These are phyloP conservation scores for Drosophila testacea DNA, from an alignment of 2,888 invertebrate genomes.

Conservation along the genomic window DNA sequence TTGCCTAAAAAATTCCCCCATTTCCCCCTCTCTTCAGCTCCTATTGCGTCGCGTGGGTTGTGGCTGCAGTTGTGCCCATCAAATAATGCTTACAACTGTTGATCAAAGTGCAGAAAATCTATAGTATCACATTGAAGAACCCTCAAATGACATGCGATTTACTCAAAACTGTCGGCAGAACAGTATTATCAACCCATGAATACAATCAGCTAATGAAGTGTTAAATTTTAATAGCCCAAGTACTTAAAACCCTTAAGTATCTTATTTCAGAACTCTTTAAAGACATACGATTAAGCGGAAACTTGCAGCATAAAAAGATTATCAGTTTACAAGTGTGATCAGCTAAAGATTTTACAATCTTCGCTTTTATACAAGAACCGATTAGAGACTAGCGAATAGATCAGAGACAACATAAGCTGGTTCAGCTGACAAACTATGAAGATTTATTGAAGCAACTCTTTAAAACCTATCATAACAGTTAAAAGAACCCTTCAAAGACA, in stretches of 20 bases:
- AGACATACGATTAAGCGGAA: slow-evolving; percentile 4
- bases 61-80: slow-evolving; percentile 36
- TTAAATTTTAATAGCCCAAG: slow-evolving; percentile 5
- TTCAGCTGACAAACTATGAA: slow-evolving; percentile 2
- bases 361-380: background rate
- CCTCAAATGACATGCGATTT: slow-evolving; percentile 4
- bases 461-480: background rate
- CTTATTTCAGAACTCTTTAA: background rate
- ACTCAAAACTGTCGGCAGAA: background rate
- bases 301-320: background rate
- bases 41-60: slow-evolving; percentile 31
- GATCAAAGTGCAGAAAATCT: background rate
- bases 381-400: background rate
- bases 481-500: background rate
- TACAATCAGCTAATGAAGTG: slow-evolving; percentile 8
- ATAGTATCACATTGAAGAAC: background rate
- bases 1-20: background rate
- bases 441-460: background rate
- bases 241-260: background rate
- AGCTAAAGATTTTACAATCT: background rate
- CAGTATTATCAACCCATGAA: background rate
- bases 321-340: background rate
- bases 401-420: background rate
- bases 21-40: background rate
- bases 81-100: slow-evolving; percentile 25